Percentiles rank a stretch among this genome's conserved stretches.
Evolutionary conservation across 2,797 vertebrate species (phyloP).

Genomic region (Gorsachius magnificus): DNA sequence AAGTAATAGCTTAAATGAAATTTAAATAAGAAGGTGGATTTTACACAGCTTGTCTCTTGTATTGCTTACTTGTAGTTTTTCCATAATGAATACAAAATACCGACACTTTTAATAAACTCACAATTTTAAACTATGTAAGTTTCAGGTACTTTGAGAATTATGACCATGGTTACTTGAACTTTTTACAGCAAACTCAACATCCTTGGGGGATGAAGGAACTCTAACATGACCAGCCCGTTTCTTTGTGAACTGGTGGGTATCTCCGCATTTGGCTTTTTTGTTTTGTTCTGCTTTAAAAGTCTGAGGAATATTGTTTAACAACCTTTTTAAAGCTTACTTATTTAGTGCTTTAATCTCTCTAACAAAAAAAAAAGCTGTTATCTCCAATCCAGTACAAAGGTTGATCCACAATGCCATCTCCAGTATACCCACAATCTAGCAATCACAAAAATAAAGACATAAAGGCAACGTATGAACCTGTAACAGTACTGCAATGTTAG

Average conservation of each 20-base stretch:
- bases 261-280: neutral
- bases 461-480: neutral
- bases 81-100: neutral
- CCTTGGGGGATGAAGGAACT: neutral
- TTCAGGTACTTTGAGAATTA: neutral
- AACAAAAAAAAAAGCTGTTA: neutral
- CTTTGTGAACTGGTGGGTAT: neutral
- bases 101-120: neutral
- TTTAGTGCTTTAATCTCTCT: neutral
- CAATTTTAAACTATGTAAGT: neutral
- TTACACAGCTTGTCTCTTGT: neutral
- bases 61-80: neutral
- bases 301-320: neutral
- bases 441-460: neutral
- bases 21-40: neutral
- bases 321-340: neutral
- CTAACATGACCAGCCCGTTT: neutral
- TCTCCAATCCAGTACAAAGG: conserved; percentile 17
- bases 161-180: neutral
- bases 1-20: neutral
- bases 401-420: neutral
- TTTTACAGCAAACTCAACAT: neutral
- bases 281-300: neutral
- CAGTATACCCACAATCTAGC: neutral
- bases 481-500: neutral